Evolutionary conservation across 1,140 invertebrate species (phyloP).

Genomic region (Neodiprion pinetum): DNA sequence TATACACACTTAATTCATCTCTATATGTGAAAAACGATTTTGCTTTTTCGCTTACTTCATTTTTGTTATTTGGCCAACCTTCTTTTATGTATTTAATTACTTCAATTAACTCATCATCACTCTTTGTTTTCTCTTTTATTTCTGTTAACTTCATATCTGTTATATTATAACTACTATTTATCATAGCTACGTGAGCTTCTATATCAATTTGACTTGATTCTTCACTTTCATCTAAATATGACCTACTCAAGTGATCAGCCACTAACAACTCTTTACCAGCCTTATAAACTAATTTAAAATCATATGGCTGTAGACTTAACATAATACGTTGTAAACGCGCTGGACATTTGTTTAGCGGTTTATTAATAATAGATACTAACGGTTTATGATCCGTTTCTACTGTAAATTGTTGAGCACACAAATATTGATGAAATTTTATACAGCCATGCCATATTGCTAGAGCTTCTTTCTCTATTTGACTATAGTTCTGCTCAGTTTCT

Average conservation of each 20-base stretch:
- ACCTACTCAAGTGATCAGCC: slow-evolving; percentile 37
- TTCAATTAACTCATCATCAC: slow-evolving; percentile 4
- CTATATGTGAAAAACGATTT: too few relatives aligned
- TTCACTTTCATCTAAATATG: slow-evolving; percentile 2
- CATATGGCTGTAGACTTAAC: slow-evolving; percentile 42
- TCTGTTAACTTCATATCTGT: background rate
- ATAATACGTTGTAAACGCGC: slow-evolving; percentile 48
- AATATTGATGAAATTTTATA: slow-evolving; percentile 55
- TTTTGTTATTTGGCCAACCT: too few relatives aligned
- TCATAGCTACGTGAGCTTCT: background rate
- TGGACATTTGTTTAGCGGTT: slow-evolving; percentile 42
- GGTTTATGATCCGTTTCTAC: slow-evolving; percentile 54
- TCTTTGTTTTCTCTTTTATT: background rate
- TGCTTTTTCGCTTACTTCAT: too few relatives aligned
- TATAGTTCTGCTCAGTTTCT: slow-evolving; percentile 33
- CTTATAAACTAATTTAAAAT: slow-evolving; percentile 30
- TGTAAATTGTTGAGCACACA: slow-evolving; percentile 48
- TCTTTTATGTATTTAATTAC: too few relatives aligned
- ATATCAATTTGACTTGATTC: slow-evolving; percentile 10
- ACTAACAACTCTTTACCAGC: slow-evolving; percentile 33
- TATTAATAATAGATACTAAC: slow-evolving; percentile 43
- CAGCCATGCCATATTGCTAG: slow-evolving; percentile 57
- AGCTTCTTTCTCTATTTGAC: slow-evolving; percentile 51
- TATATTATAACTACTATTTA: too few relatives aligned
- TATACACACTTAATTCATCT: too few relatives aligned